Base-by-base conservation (phyloP, 2,888 invertebrate species). In the Agrochola lychnidis region DNA sequence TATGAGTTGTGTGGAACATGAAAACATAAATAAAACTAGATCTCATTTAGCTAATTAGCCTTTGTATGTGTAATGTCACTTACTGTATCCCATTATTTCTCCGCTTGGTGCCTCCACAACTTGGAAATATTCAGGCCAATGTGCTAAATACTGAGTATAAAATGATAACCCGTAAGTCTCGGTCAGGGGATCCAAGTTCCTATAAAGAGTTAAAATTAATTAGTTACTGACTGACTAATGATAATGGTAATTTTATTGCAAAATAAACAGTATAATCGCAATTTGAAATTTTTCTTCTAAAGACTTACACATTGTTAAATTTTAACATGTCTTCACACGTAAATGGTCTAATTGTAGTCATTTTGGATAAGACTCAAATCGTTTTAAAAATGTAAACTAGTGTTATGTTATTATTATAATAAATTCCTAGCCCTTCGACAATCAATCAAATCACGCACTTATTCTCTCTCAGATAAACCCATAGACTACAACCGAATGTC, bases 51-150 rank as follows among this genome's bases (percentile, higher is more conserved):
- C 22, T 19, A 22, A 48, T 67, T 22, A 67, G 14, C 16, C 22
- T 30, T 48, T 5, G 16, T 51, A 12, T 16, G 22, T 68, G 4
- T 19, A 1, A 62, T 53, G 42, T 45, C 66, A 91, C 94, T 87
- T 93, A 99, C 99, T 99, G 93, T 99, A 99, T 84, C 99, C 99
- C 99, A 99, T 99, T 80, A 99, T 99, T 96, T 99, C 98, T 6
- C 99, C 99, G 94, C 98, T 98, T 7, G 99, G 99, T 30, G 99
- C 98, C 97, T 99, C 99, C 5, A 99, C 99, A 30, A 99, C 98
- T 97, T 99, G 99, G 94, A 99, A 99, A 94, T 99, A 99, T 95
- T 99, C 99, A 0, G 99, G 99, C 99, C 99, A 99, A 92, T 99
- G 99, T 16, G 99, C 99, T 92, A 99, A 96, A 95, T 99, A 99